These are phyloP conservation scores for Urocyon cinereoargenteus DNA, from an alignment of 2,797 vertebrate species.

Conservation along the genomic window DNA sequence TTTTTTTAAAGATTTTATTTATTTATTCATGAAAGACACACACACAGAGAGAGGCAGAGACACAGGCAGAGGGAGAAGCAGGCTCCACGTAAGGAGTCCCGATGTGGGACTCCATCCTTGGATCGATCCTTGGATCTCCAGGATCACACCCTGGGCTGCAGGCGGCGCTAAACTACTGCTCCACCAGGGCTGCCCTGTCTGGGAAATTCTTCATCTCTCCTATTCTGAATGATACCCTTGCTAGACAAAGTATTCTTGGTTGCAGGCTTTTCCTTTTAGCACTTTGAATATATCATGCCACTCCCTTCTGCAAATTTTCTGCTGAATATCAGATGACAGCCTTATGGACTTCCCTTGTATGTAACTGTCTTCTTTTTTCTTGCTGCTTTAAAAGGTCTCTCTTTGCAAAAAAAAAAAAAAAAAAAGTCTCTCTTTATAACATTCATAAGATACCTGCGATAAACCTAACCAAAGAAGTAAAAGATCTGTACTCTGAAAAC, in stretches of 20 bases:
- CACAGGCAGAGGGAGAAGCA: too few species aligned
- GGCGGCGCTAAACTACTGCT: too few species aligned
- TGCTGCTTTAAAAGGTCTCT: neutral
- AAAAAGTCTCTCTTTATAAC: neutral
- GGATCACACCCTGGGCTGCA: too few species aligned
- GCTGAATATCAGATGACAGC: neutral
- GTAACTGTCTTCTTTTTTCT: neutral
- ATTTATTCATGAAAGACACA: too few species aligned
- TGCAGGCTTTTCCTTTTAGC: neutral
- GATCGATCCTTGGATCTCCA: too few species aligned
- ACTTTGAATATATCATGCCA: neutral
- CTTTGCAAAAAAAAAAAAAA: too few species aligned
- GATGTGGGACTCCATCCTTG: too few species aligned
- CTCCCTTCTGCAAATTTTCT: neutral
- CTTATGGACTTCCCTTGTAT: neutral
- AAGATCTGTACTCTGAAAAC: neutral
- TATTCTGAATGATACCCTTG: neutral
- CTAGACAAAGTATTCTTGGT: neutral
- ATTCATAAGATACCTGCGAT: neutral
- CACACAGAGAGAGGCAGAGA: too few species aligned
- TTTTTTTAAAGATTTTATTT: too few species aligned
- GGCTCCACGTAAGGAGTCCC: too few species aligned
- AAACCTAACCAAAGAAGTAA: neutral
- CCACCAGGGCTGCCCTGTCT: neutral
- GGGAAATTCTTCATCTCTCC: neutral